These are phyloP conservation scores for Dendroctonus valens DNA, from an alignment of 1,140 invertebrate genomes.

Conservation along the genomic window DNA sequence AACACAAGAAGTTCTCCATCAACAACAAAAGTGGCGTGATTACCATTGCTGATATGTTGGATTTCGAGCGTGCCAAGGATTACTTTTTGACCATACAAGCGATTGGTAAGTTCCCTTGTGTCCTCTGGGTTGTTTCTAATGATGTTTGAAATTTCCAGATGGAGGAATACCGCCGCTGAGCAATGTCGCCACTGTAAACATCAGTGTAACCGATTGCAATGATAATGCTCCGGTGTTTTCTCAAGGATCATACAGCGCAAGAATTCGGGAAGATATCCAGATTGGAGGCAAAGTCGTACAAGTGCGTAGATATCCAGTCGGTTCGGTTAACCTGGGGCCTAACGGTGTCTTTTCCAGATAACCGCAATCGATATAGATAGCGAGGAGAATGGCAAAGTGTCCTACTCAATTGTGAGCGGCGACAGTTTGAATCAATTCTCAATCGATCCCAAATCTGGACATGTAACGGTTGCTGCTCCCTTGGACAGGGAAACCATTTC, in stretches of 20 bases:
- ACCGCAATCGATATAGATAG: conserved; percentile 79
- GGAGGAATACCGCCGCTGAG: conserved; percentile 81
- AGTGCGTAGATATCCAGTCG: conserved; percentile 50
- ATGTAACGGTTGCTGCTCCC: conserved; percentile 69
- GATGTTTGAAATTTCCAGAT: conserved; percentile 54
- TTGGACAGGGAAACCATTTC: conserved; percentile 82
- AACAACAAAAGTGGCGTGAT: conserved; percentile 73
- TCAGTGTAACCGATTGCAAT: conserved; percentile 84
- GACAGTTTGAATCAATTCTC: conserved; percentile 75
- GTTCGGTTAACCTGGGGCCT: background rate
- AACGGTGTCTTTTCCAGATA: conserved; percentile 51
- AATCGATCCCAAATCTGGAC: conserved; percentile 76
- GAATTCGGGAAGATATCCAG: conserved; percentile 75
- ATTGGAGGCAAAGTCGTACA: conserved; percentile 70
- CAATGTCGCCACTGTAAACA: conserved; percentile 83
- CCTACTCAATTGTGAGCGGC: conserved; percentile 76
- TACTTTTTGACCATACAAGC: conserved; percentile 91
- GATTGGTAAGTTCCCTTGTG: conserved; percentile 45
- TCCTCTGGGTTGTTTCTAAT: too few relatives aligned
- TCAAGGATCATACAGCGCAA: conserved; percentile 75
- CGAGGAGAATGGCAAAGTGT: conserved; percentile 72
- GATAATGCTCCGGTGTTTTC: conserved; percentile 85
- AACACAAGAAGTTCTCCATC: conserved; percentile 81
- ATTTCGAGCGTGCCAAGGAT: conserved; percentile 80
- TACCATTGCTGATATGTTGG: conserved; percentile 72